A percentile compares a stretch with the other conserved stretches of the same genome.
phyloP scores from a whole-genome alignment of 2,797 vertebrate species.

The Scarus forsteni region DNA sequence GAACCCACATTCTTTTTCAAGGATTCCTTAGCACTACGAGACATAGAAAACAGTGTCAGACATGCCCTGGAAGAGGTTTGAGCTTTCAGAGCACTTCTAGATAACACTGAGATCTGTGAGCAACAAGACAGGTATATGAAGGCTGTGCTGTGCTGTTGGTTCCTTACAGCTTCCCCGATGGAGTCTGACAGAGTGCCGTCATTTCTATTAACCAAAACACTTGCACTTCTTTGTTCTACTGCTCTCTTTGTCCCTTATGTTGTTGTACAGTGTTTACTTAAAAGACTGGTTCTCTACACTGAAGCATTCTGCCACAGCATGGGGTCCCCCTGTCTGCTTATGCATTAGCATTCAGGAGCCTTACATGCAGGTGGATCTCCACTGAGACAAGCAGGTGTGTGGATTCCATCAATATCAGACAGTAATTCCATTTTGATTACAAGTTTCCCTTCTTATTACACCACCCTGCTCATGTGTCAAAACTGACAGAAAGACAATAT shows the following conservation, averaged over 20 bases:
- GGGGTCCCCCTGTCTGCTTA: neutral
- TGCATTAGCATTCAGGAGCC: neutral
- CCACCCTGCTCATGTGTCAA: conserved; percentile 26
- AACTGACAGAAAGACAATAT: conserved; percentile 55
- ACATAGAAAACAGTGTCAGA: too few species aligned
- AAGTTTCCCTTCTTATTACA: conserved; percentile 55
- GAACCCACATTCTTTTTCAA: too few species aligned
- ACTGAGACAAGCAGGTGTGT: conserved; percentile 23
- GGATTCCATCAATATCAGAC: conserved; percentile 54
- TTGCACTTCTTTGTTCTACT: neutral
- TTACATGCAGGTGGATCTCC: neutral
- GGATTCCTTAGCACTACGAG: too few species aligned
- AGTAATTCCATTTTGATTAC: conserved; percentile 75
- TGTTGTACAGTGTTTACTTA: conserved; percentile 19
- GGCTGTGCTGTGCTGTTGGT: too few species aligned
- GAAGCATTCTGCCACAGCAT: neutral
- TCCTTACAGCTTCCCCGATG: too few species aligned
- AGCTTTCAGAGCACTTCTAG: too few species aligned
- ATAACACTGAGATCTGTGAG: neutral
- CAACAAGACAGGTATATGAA: too few species aligned
- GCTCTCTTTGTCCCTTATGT: neutral
- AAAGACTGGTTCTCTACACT: neutral
- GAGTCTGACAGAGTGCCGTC: neutral
- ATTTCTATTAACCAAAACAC: neutral
- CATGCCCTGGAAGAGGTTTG: too few species aligned